Conservation (phyloP, 2,797 vertebrate species). For the Rallus crepitans region DNA sequence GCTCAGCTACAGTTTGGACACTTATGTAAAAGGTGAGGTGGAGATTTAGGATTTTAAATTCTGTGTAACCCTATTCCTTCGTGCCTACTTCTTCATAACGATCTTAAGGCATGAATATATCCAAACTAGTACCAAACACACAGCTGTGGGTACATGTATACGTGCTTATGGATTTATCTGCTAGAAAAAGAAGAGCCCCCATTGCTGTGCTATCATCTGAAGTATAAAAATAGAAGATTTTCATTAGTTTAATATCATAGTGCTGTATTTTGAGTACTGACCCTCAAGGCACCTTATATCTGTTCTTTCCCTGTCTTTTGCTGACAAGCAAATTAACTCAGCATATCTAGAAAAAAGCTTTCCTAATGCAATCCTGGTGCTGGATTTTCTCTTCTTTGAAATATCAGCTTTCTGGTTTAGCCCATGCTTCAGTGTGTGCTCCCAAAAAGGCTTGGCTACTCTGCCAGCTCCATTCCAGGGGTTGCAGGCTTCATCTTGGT, state of each 20-base stretch:
- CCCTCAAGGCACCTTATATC: background rate
- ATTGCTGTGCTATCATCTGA: background rate
- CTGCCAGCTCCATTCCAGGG: background rate
- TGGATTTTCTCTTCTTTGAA: background rate
- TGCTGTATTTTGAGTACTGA: background rate
- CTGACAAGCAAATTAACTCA: conserved; percentile 2
- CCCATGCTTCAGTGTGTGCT: background rate
- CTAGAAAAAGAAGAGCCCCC: background rate
- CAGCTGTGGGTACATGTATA: background rate
- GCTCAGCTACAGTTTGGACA: background rate
- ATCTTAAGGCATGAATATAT: background rate
- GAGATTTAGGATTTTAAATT: background rate
- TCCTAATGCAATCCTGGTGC: background rate
- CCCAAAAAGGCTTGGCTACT: background rate
- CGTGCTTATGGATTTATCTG: background rate
- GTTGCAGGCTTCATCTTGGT: background rate
- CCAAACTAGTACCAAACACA: background rate
- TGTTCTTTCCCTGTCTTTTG: background rate
- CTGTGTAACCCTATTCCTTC: background rate
- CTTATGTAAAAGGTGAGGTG: background rate
- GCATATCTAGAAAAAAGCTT: background rate
- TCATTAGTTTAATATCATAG: background rate
- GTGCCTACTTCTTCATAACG: background rate
- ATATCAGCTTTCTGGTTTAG: background rate
- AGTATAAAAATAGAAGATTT: background rate